These are phyloP conservation scores for Nettapus auritus DNA, from an alignment of 2,113 vertebrate species.

Conservation along the genomic window DNA sequence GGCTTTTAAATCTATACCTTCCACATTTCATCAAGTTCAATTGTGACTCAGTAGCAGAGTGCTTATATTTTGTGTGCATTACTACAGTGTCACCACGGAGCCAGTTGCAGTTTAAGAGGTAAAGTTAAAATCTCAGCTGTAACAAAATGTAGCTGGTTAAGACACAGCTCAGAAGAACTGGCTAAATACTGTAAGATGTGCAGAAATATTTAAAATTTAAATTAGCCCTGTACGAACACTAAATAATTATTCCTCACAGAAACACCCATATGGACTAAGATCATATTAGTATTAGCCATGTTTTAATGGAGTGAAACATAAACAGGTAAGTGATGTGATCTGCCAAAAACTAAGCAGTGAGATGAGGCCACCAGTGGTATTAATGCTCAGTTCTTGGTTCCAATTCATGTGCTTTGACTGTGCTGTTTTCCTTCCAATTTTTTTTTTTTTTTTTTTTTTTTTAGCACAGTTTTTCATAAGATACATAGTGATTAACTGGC, in stretches of 20 bases:
- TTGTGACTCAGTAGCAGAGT: background rate
- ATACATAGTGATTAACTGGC: slow-evolving; percentile 3
- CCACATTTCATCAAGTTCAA: background rate
- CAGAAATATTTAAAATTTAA: slow-evolving; percentile 22
- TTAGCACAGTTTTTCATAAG: background rate
- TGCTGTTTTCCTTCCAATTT: slow-evolving; percentile 2
- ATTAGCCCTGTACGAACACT: slow-evolving; percentile 6
- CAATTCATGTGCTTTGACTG: background rate
- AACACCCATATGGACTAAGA: background rate
- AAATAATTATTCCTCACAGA: background rate
- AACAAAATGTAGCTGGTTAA: slow-evolving; percentile 11
- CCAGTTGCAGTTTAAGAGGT: background rate
- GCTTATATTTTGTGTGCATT: background rate
- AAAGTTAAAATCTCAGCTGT: background rate
- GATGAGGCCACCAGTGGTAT: background rate
- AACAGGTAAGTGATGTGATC: background rate
- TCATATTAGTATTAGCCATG: background rate
- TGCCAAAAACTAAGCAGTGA: background rate
- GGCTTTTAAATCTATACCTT: background rate
- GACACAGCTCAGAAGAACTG: background rate
- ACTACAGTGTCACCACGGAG: background rate
- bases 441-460: background rate
- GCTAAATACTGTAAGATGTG: background rate
- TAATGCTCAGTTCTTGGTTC: background rate
- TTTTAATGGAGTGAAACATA: background rate